Evolutionary conservation across 2,113 vertebrate genomes (phyloP), one percentile per base, ranked within the genome.

Genomic region (Anthoscopus minutus): DNA sequence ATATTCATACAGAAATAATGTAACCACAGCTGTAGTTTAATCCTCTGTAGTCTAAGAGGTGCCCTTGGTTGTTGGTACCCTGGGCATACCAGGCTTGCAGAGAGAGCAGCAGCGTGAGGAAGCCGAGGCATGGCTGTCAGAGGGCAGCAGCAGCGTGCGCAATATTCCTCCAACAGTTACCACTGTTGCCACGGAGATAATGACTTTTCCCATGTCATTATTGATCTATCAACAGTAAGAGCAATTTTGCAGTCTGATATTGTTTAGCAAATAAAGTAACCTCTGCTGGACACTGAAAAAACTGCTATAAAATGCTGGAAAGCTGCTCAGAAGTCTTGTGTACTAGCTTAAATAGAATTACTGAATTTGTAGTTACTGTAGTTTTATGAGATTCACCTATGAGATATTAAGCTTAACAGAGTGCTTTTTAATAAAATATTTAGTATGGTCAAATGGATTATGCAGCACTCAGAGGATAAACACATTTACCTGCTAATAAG

Each of bases 161-260:
- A 97, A 98, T 98, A 38, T 97, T 98, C 98, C 98, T 98, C 98
- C 57, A 10, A 98, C 95, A 98, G 37, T 8, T 23, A 9, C 4
- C 10, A 30, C 62, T 98, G 98, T 98, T 98, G 97, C 94, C 98
- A 98, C 98, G 98, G 98, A 92, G 97, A 88, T 98, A 79, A 97
- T 98, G 97, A 93, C 97, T 80, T 44, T 14, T 3, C 70, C 96
- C 30, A 0, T 98, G 98, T 97, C 98, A 94, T 98, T 97, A 97
- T 98, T 96, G 81, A 98, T 98, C 98, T 30, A 40, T 65, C 97
- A 96, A 97, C 98, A 98, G 98, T 70, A 47, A 98, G 96, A 98
- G 93, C 66, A 98, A 90, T 73, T 67, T 76, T 72, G 98, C 98
- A 97, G 97, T 96, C 54, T 40, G 98, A 97, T 98, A 91, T 98